Base-by-base conservation (phyloP, 2,113 vertebrate genomes). In the Cercopithecus mona region DNA sequence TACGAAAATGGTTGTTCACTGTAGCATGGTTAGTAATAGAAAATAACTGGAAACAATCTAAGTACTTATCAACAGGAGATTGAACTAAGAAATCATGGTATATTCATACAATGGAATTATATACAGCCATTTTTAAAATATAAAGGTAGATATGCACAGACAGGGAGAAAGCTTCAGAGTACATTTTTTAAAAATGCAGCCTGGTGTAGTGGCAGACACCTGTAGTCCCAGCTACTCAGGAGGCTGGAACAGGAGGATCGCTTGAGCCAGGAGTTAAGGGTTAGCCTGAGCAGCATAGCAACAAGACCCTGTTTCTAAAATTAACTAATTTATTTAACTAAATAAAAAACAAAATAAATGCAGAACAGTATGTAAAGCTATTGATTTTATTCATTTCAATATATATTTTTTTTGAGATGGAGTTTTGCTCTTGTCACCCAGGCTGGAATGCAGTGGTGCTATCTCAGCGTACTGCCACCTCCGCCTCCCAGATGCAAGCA, bases 21-120 rank as follows among this genome's bases (percentile, higher is more conserved):
- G 9, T 59, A 81, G 75, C 17, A 45, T 50, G 79, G 80, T 50
- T 73, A 84, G n/a, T 76, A 48, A 59, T 3, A n/a, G 81, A 59
- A 55, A 72, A 92, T 88, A 90, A 64, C 72, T 50, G 52, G 75
- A 88, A 82, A 87, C 25, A 82, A 76, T 27, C 18, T 96, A 86
- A 76, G 76, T 76, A 90, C 90, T 84, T 38, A 79, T 61, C n/a
- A 30, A 0, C 27, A 25, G 35, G 40, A 30, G 20, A 40, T 23
- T 95, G 40, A 81, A 94, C 35, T 64, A 94, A 79, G 70, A 87
- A 70, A 59, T n/a, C 70, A 55, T 30, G 8, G 18, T 22, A 40
- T 20, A 38, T 70, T 55, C 45, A 59, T 45, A 88, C 12, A 32
- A 38, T 68, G 38, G 73, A 89, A 94, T 66, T 88, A 16, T 50